Percentiles rank a stretch among this genome's conserved stretches.
Conservation (phyloP, 2,888 invertebrate genomes). For the Mylabris sibirica region DNA sequence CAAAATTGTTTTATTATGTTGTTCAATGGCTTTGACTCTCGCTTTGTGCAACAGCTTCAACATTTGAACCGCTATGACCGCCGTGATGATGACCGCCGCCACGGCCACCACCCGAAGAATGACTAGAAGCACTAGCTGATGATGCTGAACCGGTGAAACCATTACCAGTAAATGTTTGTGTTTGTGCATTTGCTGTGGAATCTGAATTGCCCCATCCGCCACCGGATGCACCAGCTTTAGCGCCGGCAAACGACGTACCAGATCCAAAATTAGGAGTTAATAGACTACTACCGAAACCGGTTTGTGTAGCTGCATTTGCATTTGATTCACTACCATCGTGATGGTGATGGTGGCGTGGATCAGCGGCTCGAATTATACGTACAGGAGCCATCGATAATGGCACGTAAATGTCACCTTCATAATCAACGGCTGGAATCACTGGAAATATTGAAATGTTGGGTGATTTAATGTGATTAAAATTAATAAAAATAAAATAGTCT, state of each 20-base stretch:
- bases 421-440: slow-evolving; percentile 37
- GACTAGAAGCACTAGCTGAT: slow-evolving; percentile 37
- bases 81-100: slow-evolving; percentile 18
- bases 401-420: slow-evolving; percentile 36
- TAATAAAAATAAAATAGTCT: not conserved
- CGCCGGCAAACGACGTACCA: slow-evolving; percentile 20
- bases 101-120: slow-evolving; percentile 20
- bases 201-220: slow-evolving; percentile 25
- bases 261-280: slow-evolving; percentile 12
- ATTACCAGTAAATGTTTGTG: slow-evolving; percentile 41
- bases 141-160: slow-evolving; percentile 42
- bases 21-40: slow-evolving; percentile 23
- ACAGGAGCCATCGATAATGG: slow-evolving; percentile 26
- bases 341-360: slow-evolving; percentile 23
- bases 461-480: not conserved
- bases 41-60: slow-evolving; percentile 30
- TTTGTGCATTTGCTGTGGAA: slow-evolving; percentile 37
- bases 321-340: slow-evolving; percentile 25
- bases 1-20: not conserved
- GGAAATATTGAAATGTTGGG: slow-evolving; percentile 12
- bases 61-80: slow-evolving; percentile 25
- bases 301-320: slow-evolving; percentile 29
- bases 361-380: slow-evolving; percentile 29
- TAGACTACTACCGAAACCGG: slow-evolving; percentile 14
- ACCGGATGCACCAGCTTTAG: slow-evolving; percentile 28